Percentiles rank a stretch among this genome's conserved stretches.
phyloP scores from a whole-genome alignment of 2,888 invertebrate species.

The Heliconius cydno region DNA sequence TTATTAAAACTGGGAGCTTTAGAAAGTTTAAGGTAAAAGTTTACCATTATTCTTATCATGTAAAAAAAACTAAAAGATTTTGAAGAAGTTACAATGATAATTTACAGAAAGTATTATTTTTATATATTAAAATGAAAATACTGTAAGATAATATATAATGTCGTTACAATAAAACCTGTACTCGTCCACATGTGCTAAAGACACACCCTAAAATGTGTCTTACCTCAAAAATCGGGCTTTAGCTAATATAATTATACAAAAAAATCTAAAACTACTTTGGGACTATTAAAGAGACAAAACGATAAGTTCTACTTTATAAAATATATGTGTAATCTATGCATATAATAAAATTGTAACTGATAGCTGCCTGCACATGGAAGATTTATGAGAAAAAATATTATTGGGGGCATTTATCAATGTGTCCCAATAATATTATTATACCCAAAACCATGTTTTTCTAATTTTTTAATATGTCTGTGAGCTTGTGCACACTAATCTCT shows the following conservation, averaged over 20 bases:
- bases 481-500: no score
- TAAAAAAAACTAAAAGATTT: not conserved
- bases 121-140: not conserved
- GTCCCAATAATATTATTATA: no score
- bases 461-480: no score
- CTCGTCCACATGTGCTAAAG: conserved; percentile 8
- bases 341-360: no score
- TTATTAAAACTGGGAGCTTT: no score
- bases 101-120: not conserved
- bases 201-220: conserved; percentile 7
- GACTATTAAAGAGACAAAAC: not conserved
- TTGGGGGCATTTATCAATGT: no score
- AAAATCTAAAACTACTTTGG: not conserved
- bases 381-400: no score
- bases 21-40: not conserved
- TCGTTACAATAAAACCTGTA: not conserved
- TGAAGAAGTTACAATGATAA: not conserved
- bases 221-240: not conserved
- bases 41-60: not conserved
- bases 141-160: not conserved
- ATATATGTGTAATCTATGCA: no score
- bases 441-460: no score
- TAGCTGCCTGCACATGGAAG: no score
- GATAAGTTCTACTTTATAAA: not conserved
- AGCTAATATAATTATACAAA: not conserved